These are phyloP conservation scores for Oligia strigilis DNA, from an alignment of 2,888 invertebrate species.

Conservation along the genomic window DNA sequence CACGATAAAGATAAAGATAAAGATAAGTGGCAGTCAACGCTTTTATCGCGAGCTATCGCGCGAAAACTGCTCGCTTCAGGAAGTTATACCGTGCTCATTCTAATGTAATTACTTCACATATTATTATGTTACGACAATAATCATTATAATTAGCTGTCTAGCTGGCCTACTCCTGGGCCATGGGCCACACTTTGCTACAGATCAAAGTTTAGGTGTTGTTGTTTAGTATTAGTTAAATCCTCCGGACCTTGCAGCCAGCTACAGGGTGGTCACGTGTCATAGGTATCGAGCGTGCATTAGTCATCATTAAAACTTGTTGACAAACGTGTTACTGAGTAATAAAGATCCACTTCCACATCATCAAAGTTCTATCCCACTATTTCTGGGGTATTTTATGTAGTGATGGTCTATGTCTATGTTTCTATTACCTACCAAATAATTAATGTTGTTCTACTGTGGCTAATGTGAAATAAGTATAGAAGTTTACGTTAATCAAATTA, in stretches of 20 bases:
- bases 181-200: not conserved
- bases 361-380: not conserved
- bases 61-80: slow-evolving; percentile 83
- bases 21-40: slow-evolving; percentile 86
- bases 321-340: slow-evolving; percentile 42
- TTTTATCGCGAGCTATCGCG: slow-evolving; percentile 85
- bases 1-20: slow-evolving; percentile 88
- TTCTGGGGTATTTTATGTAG: not conserved
- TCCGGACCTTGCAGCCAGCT: slow-evolving; percentile 8
- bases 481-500: not conserved
- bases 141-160: not conserved
- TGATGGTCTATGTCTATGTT: not conserved
- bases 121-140: slow-evolving; percentile 30
- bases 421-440: not conserved
- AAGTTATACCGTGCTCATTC: slow-evolving; percentile 72
- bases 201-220: slow-evolving; percentile 3
- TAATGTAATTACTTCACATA: slow-evolving; percentile 61
- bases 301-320: slow-evolving; percentile 46
- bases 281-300: slow-evolving; percentile 31
- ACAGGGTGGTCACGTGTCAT: slow-evolving; percentile 38
- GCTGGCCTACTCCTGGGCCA: not conserved
- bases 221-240: slow-evolving; percentile 4
- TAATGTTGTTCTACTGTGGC: not conserved
- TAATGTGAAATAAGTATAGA: not conserved
- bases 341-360: slow-evolving; percentile 31